Percentiles rank a stretch among this genome's conserved stretches.
phyloP scores from a whole-genome alignment of 2,888 invertebrate species.

The Psylliodes chrysocephalus region DNA sequence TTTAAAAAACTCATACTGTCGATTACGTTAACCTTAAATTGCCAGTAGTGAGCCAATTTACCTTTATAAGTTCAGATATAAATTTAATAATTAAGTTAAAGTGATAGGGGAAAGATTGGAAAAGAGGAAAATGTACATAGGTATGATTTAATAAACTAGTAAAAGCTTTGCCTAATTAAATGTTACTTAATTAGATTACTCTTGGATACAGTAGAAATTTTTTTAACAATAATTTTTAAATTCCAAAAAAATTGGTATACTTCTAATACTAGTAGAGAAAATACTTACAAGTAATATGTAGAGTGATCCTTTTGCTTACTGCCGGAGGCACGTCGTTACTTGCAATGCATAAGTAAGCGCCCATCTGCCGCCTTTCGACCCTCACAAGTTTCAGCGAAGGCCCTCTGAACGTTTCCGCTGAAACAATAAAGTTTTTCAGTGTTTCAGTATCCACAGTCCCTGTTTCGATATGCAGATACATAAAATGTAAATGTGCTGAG shows the following conservation, averaged over 20 bases:
- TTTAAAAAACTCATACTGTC: too few species aligned
- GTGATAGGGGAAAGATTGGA: too few species aligned
- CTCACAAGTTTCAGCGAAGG: constrained; percentile 67
- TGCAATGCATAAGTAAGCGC: constrained; percentile 72
- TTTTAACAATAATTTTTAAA: too few species aligned
- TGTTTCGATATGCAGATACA: constrained; percentile 23
- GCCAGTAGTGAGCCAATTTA: too few species aligned
- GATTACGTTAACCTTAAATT: too few species aligned
- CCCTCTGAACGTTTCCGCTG: constrained; percentile 68
- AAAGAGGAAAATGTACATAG: too few species aligned
- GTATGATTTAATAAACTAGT: too few species aligned
- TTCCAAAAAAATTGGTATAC: background rate
- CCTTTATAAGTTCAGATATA: too few species aligned
- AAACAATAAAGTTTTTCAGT: constrained; percentile 48
- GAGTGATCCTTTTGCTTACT: constrained; percentile 76
- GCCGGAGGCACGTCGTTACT: constrained; percentile 72
- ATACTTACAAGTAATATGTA: constrained; percentile 81
- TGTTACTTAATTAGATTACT: too few species aligned
- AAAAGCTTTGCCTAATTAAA: too few species aligned
- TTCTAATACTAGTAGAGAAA: background rate
- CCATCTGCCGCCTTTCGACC: constrained; percentile 71
- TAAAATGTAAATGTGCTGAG: constrained; percentile 34
- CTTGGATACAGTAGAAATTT: too few species aligned
- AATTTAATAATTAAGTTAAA: too few species aligned
- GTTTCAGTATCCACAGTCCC: constrained; percentile 9